phyloP scores from a whole-genome alignment of 2,888 invertebrate genomes.

The Eustalomyia histrio region DNA sequence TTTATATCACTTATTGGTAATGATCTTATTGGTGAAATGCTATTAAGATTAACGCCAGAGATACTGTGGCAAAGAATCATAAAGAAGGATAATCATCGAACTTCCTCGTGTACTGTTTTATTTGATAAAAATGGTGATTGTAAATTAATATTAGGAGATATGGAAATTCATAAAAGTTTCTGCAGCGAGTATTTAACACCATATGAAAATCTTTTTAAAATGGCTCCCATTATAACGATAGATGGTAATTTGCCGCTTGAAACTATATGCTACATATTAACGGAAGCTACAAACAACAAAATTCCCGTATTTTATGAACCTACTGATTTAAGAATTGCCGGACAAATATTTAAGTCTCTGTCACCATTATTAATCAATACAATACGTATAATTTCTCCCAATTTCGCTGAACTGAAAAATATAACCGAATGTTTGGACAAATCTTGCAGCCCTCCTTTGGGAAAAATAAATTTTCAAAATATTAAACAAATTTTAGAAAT shows the following conservation, averaged over 20 bases:
- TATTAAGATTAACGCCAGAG: conserved; percentile 75
- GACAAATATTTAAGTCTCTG: conserved; percentile 83
- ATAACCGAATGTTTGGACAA: conserved; percentile 81
- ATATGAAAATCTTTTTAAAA: conserved; percentile 82
- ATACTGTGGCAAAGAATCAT: conserved; percentile 74
- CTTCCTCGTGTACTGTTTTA: conserved; percentile 88
- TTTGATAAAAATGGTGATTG: conserved; percentile 88
- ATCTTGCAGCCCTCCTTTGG: conserved; percentile 14
- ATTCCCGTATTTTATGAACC: conserved; percentile 95
- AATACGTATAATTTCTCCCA: conserved; percentile 86
- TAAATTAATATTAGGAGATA: conserved; percentile 89
- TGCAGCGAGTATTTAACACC: conserved; percentile 83
- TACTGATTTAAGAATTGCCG: conserved; percentile 88
- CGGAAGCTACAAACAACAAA: conserved; percentile 81
- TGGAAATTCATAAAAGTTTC: conserved; percentile 88
- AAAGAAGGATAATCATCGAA: conserved; percentile 75
- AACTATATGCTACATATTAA: conserved; percentile 84
- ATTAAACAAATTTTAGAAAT: conserved; percentile 70
- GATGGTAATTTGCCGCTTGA: conserved; percentile 89
- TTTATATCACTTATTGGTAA: conserved; percentile 89
- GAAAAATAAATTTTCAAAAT: conserved; percentile 22
- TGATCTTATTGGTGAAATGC: conserved; percentile 81
- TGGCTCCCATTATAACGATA: conserved; percentile 87
- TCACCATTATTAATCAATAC: conserved; percentile 61
- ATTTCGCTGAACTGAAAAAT: conserved; percentile 86